Percentiles rank a stretch among this genome's conserved stretches.
Evolutionary conservation across 2,113 vertebrate species (phyloP).

Genomic region (Oophaga pumilio): DNA sequence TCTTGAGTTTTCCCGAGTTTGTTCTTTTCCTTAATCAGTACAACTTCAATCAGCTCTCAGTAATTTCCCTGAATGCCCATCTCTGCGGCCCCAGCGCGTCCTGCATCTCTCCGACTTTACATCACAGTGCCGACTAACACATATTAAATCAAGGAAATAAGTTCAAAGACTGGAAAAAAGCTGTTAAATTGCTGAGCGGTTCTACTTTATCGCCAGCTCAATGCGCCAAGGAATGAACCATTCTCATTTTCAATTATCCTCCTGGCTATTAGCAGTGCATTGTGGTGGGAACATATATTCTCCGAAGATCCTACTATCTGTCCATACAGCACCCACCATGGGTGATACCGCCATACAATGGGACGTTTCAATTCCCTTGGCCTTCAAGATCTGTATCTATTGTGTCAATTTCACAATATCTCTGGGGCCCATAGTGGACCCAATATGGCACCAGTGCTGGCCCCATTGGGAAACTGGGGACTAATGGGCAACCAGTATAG

Average conservation of each 20-base stretch:
- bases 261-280: neutral
- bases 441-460: no score
- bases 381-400: no score
- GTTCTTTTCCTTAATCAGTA: constrained; percentile 5
- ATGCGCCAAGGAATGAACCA: neutral
- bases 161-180: constrained; percentile 12
- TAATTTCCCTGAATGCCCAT: neutral
- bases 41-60: neutral
- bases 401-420: no score
- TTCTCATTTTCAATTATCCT: neutral
- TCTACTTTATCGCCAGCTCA: neutral
- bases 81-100: neutral
- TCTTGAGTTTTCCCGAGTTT: neutral
- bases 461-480: no score
- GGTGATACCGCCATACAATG: neutral
- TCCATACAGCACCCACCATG: neutral
- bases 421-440: no score
- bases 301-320: neutral
- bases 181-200: constrained; percentile 28
- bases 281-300: neutral
- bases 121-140: neutral
- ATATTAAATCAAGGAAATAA: constrained; percentile 24
- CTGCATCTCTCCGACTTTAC: constrained; percentile 1
- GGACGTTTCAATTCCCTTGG: no score
- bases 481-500: no score